phyloP scores from a whole-genome alignment of 2,888 invertebrate genomes.

The Ormyrus labotus region DNA sequence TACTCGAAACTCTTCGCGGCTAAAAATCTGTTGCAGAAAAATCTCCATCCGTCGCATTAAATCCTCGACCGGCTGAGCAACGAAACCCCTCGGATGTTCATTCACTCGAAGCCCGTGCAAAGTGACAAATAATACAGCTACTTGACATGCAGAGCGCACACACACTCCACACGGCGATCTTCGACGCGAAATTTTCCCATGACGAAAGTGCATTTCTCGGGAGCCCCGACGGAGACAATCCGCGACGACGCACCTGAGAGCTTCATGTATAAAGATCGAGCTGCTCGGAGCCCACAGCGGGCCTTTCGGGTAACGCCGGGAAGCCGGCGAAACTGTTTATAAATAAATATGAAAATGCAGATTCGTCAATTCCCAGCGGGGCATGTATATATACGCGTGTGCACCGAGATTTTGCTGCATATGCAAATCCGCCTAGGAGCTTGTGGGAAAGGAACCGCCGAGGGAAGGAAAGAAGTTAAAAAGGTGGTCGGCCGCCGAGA shows the following conservation, averaged over 20 bases:
- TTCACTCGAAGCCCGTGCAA: too few relatives aligned
- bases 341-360: constrained; percentile 54
- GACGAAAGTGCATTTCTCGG: constrained; percentile 16
- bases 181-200: constrained; percentile 30
- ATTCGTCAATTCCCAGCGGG: constrained; percentile 48
- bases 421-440: constrained; percentile 49
- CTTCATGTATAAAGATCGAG: constrained; percentile 14
- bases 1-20: too few relatives aligned
- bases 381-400: background rate
- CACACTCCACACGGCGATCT: too few relatives aligned
- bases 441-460: constrained; percentile 53
- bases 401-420: constrained; percentile 52
- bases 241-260: too few relatives aligned
- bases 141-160: too few relatives aligned
- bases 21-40: too few relatives aligned
- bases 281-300: background rate
- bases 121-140: too few relatives aligned
- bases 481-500: constrained; percentile 48
- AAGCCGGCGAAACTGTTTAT: constrained; percentile 23
- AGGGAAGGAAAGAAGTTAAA: constrained; percentile 42
- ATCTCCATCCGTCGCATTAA: too few relatives aligned
- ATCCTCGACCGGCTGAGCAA: too few relatives aligned
- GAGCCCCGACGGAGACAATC: background rate
- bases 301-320: background rate
- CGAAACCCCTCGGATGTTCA: too few relatives aligned